Base-by-base conservation (phyloP, 2,797 vertebrate genomes). In the Merluccius polli region DNA sequence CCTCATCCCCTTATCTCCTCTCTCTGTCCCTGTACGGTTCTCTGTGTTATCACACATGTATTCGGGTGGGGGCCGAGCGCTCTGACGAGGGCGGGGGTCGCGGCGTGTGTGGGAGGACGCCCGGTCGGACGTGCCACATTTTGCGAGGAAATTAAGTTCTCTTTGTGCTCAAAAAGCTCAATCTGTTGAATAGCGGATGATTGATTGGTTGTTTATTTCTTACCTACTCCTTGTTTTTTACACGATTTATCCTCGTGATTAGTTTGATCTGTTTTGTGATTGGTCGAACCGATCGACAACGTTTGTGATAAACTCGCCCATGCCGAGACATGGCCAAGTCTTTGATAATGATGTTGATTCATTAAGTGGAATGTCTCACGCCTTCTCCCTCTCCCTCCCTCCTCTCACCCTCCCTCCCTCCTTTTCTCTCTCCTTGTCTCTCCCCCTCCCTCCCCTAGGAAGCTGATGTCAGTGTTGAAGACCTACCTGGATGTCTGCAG, bases 391-490 rank as follows among this genome's bases (percentile, higher is more conserved):
- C 32, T 30, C 52, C 41, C n/a, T 71, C 24, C 31, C 15, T 9
- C 70, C 41, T 30, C 44, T 71, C 36, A 36, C 33, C 8, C 31
- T 27, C 10, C 6, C 35, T 24, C 24, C 52, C 21, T 27, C 27
- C 8, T 24, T n/a, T 32, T n/a, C 33, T 7, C 16, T 29, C 52
- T 31, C 8, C 33, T 70, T 13, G 18, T 31, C 21, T 29, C 31
- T 16, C 21, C 35, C n/a, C 81, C 52, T 29, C 69, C 84, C 74
- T 86, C 86, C 78, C 78, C 72, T 87, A 99, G 98, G 87, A 99
- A 99, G 88, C 83, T 99, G 89, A 99, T 99, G 97, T 94, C 91
- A 0, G 98, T 99, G 86, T 87, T 99, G 92, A 99, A 97, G 94
- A 95, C 87, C 15, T 99, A 99, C 81, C 93, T 99, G 91, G 97